These are phyloP conservation scores for Vimba vimba DNA, from an alignment of 2,113 vertebrate genomes.

Conservation along the genomic window DNA sequence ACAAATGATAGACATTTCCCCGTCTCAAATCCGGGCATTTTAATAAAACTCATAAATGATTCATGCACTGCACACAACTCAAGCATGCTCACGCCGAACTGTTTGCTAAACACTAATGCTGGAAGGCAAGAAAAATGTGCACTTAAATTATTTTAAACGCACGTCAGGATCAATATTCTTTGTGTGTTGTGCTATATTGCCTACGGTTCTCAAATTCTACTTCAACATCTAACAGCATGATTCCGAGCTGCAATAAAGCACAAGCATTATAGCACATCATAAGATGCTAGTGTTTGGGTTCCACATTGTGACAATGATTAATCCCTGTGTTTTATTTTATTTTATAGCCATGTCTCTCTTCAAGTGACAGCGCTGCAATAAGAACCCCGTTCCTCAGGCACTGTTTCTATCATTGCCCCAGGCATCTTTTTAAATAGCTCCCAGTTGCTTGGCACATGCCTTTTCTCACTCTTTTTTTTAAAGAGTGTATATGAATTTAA, in stretches of 20 bases:
- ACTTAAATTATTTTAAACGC: slow-evolving; percentile 19
- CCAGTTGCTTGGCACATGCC: neutral
- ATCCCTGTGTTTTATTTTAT: neutral
- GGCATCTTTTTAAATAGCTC: slow-evolving; percentile 17
- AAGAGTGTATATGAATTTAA: neutral
- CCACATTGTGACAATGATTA: slow-evolving; percentile 33
- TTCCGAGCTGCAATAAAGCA: neutral
- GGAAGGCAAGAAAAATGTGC: neutral
- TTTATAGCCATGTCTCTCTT: slow-evolving; percentile 15
- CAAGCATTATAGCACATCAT: neutral
- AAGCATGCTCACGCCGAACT: neutral
- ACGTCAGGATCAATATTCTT: slow-evolving; percentile 1
- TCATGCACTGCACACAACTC: neutral
- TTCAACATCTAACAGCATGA: slow-evolving; percentile 32
- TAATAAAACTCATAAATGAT: slow-evolving; percentile 15
- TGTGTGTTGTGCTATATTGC: neutral
- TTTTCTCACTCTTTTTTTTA: neutral
- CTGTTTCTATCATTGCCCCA: slow-evolving; percentile 26
- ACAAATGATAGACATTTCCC: neutral
- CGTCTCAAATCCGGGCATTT: neutral
- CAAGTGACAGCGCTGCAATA: slow-evolving; percentile 1
- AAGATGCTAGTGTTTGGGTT: neutral
- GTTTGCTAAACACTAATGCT: slow-evolving; percentile 21
- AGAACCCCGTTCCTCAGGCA: neutral
- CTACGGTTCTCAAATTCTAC: slow-evolving; percentile 23